Evolutionary conservation across 2,113 vertebrate species (phyloP).

Genomic region (Calonectris borealis): DNA sequence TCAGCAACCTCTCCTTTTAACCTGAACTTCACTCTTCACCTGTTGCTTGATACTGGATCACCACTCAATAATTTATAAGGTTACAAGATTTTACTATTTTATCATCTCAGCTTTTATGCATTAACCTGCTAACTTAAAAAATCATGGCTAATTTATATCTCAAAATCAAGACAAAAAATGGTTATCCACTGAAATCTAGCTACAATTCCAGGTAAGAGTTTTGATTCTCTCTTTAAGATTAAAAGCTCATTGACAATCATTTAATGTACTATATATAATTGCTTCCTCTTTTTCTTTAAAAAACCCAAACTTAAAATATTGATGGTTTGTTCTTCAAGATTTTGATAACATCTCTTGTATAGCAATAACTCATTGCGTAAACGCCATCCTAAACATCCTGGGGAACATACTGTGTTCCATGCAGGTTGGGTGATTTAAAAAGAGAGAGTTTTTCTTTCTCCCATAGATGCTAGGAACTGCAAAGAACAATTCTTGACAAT

Average conservation of each 20-base stretch:
- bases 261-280: not conserved
- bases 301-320: not conserved
- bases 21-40: not conserved
- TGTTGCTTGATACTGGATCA: not conserved
- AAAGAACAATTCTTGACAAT: not conserved
- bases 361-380: not conserved
- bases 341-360: not conserved
- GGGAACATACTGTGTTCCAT: not conserved
- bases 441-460: not conserved
- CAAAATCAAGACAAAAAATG: not conserved
- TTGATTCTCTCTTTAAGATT: not conserved
- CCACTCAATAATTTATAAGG: not conserved
- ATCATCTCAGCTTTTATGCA: not conserved
- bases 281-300: not conserved
- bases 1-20: not conserved
- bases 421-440: not conserved
- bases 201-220: not conserved
- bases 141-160: not conserved
- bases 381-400: not conserved
- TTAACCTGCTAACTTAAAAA: not conserved
- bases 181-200: not conserved
- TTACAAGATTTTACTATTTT: not conserved
- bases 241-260: not conserved
- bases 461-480: not conserved
- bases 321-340: not conserved